phyloP scores from a whole-genome alignment of 2,888 invertebrate genomes.

The Amorpha juglandis region DNA sequence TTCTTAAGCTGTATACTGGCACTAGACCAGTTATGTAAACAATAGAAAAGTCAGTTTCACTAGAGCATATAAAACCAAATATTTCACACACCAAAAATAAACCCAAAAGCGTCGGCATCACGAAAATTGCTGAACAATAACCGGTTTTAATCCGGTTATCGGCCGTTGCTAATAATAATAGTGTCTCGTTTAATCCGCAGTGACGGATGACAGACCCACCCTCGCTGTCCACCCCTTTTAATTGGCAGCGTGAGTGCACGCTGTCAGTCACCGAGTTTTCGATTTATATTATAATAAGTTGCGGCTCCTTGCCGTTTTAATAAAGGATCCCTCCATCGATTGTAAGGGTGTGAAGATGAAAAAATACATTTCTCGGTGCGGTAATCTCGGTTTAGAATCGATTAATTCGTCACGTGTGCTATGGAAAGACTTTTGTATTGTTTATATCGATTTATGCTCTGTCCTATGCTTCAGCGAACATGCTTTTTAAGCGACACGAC shows the following conservation, averaged over 20 bases:
- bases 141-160: constrained; percentile 75
- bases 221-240: constrained; percentile 75
- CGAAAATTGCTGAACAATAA: constrained; percentile 45
- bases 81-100: not conserved
- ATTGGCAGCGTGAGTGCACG: constrained; percentile 73
- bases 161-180: constrained; percentile 76
- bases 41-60: not conserved
- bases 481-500: too few relatives aligned
- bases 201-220: constrained; percentile 73
- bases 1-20: too few relatives aligned
- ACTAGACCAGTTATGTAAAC: not conserved
- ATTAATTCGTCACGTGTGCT: not conserved
- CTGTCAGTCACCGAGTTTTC: constrained; percentile 74
- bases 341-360: constrained; percentile 27
- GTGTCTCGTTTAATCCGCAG: constrained; percentile 73
- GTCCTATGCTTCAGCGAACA: too few relatives aligned
- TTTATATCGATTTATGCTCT: not conserved
- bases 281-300: constrained; percentile 83
- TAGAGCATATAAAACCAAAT: not conserved
- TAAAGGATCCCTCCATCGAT: constrained; percentile 47
- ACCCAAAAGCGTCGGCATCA: constrained; percentile 8
- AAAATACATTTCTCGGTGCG: constrained; percentile 14
- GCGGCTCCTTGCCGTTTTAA: constrained; percentile 39
- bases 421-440: not conserved
- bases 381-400: not conserved